These are phyloP conservation scores for Deilephila elpenor DNA, from an alignment of 2,888 invertebrate species.

Conservation along the genomic window DNA sequence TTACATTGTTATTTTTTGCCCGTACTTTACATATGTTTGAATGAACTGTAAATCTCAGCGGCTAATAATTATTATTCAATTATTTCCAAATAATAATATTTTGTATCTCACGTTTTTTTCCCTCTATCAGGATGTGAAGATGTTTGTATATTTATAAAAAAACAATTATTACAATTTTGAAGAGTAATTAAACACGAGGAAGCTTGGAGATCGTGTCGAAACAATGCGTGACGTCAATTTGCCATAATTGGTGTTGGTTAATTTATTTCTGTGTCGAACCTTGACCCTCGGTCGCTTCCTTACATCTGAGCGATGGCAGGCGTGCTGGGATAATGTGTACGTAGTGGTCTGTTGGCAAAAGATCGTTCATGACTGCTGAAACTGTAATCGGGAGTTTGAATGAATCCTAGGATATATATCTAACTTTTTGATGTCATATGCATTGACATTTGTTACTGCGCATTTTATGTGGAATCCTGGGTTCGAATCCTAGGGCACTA, in stretches of 20 bases:
- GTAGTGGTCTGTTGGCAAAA: too few relatives aligned
- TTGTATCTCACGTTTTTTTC: slow-evolving; percentile 1
- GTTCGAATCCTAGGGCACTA: too few relatives aligned
- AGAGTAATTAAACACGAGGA: slow-evolving; percentile 19
- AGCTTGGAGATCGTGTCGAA: slow-evolving; percentile 18
- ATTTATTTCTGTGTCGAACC: slow-evolving; percentile 7
- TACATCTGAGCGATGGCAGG: neutral
- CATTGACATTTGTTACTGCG: too few relatives aligned
- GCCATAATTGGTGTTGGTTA: slow-evolving; percentile 20
- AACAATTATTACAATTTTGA: slow-evolving; percentile 18
- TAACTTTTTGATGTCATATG: too few relatives aligned
- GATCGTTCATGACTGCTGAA: too few relatives aligned
- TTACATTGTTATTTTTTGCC: neutral
- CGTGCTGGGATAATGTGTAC: slow-evolving; percentile 12
- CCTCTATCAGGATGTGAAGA: slow-evolving; percentile 18
- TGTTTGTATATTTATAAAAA: slow-evolving; percentile 11
- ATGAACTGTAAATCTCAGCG: neutral
- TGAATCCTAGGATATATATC: too few relatives aligned
- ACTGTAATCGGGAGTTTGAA: too few relatives aligned
- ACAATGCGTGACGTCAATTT: slow-evolving; percentile 24
- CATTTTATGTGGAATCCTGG: too few relatives aligned
- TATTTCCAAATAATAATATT: neutral
- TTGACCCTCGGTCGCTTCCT: slow-evolving; percentile 19
- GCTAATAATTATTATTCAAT: neutral
- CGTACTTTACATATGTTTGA: neutral